phyloP scores from a whole-genome alignment of 1,140 invertebrate genomes.

The Danaus plexippus region DNA sequence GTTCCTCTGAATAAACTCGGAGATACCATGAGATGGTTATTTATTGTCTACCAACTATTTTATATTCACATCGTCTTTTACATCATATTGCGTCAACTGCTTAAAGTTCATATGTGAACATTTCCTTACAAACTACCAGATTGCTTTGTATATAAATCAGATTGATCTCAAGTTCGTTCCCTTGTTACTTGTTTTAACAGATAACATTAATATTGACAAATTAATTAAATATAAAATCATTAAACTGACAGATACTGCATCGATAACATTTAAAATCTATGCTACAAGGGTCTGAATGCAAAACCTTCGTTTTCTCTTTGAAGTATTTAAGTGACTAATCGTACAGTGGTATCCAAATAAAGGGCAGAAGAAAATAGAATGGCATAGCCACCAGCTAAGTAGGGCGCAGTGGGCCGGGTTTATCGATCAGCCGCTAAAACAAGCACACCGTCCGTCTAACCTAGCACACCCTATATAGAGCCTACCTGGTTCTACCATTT shows the following conservation, averaged over 20 bases:
- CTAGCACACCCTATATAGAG: conserved; percentile 40
- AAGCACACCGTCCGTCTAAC: conserved; percentile 49
- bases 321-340: no score
- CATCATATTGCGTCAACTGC: conserved; percentile 37
- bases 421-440: conserved; percentile 65
- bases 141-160: no score
- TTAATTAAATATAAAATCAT: no score
- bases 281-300: no score
- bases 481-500: conserved; percentile 26
- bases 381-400: conserved; percentile 49
- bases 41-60: conserved; percentile 37
- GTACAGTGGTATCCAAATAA: conserved; percentile 32
- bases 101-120: conserved; percentile 49
- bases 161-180: no score
- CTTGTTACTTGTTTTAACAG: no score
- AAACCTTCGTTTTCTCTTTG: no score
- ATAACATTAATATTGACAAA: no score
- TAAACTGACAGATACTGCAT: no score
- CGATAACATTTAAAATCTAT: no score
- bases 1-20: conserved; percentile 26
- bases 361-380: conserved; percentile 46
- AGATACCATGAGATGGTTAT: conserved; percentile 31
- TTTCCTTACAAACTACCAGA: conserved; percentile 9
- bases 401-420: conserved; percentile 50
- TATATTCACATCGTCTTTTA: conserved; percentile 43